These are phyloP conservation scores for Fulmarus glacialis DNA, from an alignment of 2,113 vertebrate species.

Conservation along the genomic window DNA sequence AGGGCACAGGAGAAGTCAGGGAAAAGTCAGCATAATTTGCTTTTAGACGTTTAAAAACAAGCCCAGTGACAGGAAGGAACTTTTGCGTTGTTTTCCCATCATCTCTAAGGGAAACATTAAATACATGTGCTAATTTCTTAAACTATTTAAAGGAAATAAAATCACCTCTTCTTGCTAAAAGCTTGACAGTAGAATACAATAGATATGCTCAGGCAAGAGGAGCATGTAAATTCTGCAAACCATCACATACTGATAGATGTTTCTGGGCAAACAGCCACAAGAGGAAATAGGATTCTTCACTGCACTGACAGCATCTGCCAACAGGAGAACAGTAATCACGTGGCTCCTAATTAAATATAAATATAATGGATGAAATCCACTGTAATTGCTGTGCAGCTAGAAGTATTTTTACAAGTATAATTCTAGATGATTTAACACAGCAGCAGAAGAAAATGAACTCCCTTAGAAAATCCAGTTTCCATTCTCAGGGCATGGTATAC, in stretches of 20 bases:
- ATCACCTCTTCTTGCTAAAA: slow-evolving; percentile 14
- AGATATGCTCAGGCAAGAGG: not conserved
- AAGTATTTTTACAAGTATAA: not conserved
- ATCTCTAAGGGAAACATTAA: slow-evolving; percentile 15
- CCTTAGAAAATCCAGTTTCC: not conserved
- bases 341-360: slow-evolving; percentile 35
- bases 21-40: not conserved
- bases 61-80: not conserved
- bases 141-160: slow-evolving; percentile 52
- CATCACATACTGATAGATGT: slow-evolving; percentile 3
- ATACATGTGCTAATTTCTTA: not conserved
- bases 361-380: slow-evolving; percentile 10
- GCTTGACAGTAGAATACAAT: slow-evolving; percentile 9
- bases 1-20: not conserved
- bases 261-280: slow-evolving; percentile 58
- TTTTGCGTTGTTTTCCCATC: not conserved
- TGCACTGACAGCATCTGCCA: slow-evolving; percentile 30
- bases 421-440: not conserved
- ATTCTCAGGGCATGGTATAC: not conserved
- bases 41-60: not conserved
- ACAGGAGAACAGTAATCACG: not conserved
- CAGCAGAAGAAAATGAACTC: not conserved
- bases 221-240: slow-evolving; percentile 22
- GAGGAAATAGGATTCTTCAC: slow-evolving; percentile 53
- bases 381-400: not conserved